Conservation (phyloP, 2,888 invertebrate genomes). For the Drosophila siamana region DNA sequence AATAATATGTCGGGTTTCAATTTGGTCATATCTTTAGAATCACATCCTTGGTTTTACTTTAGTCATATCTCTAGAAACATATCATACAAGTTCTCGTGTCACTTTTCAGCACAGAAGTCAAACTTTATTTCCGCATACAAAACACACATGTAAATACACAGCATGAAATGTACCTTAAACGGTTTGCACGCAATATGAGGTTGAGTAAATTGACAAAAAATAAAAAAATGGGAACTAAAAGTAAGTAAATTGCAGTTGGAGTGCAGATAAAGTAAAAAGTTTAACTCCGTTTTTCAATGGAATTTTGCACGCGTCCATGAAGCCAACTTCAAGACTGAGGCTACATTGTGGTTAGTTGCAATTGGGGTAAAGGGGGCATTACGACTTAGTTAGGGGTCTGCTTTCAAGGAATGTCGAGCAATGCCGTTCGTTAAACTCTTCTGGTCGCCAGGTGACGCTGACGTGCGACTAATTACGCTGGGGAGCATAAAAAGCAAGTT, state of each 20-base stretch:
- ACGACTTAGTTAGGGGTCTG: constrained; percentile 61
- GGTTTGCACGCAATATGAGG: constrained; percentile 43
- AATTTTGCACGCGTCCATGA: constrained; percentile 78
- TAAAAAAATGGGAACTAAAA: constrained; percentile 25
- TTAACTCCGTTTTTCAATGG: constrained; percentile 66
- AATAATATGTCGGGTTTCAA: too few species aligned
- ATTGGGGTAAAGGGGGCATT: constrained; percentile 60
- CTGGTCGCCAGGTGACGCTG: constrained; percentile 73
- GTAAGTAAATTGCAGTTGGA: constrained; percentile 62
- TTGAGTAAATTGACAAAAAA: constrained; percentile 35
- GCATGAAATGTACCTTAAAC: constrained; percentile 13
- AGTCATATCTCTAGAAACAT: not conserved
- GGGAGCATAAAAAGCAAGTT: constrained; percentile 30
- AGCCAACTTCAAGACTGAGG: constrained; percentile 34
- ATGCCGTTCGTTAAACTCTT: constrained; percentile 84
- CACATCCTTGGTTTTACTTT: too few species aligned
- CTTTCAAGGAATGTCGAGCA: constrained; percentile 79
- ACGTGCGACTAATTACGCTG: constrained; percentile 73
- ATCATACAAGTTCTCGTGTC: constrained; percentile 1
- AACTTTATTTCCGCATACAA: constrained; percentile 62
- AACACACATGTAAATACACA: constrained; percentile 18
- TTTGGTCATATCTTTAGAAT: too few species aligned
- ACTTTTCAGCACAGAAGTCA: constrained; percentile 42
- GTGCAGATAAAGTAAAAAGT: constrained; percentile 71
- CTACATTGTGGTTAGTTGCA: constrained; percentile 9